Conservation (phyloP, 2,888 invertebrate species). For the Drosophila tanythrix region DNA sequence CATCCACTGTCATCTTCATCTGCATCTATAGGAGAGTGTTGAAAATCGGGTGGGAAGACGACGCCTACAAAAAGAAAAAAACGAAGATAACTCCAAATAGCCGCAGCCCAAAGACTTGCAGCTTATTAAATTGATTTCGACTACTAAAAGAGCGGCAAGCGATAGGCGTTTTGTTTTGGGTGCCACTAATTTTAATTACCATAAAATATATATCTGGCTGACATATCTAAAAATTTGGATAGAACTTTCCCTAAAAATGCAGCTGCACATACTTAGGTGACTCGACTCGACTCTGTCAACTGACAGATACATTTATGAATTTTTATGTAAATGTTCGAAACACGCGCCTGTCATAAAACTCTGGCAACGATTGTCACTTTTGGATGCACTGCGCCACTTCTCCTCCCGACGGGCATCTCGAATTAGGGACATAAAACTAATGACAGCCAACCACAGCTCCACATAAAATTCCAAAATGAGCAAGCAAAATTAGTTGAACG, state of each 20-base stretch:
- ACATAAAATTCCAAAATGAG: constrained; percentile 42
- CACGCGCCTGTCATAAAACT: constrained; percentile 71
- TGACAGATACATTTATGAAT: constrained; percentile 72
- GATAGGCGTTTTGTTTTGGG: constrained; percentile 59
- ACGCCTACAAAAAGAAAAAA: constrained; percentile 58
- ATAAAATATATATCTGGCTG: constrained; percentile 49
- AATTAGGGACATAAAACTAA: constrained; percentile 69
- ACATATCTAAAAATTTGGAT: constrained; percentile 32
- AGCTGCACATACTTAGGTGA: constrained; percentile 55
- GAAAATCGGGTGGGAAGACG: constrained; percentile 61
- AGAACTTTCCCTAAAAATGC: constrained; percentile 66
- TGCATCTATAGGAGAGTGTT: constrained; percentile 59
- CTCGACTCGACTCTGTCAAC: constrained; percentile 16
- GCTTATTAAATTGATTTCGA: constrained; percentile 69
- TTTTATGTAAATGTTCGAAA: constrained; percentile 61
- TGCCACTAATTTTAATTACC: constrained; percentile 70
- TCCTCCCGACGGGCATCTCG: constrained; percentile 34
- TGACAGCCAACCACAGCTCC: constrained; percentile 56
- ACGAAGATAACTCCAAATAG: constrained; percentile 32
- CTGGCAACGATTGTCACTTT: constrained; percentile 60
- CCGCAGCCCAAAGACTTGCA: constrained; percentile 54
- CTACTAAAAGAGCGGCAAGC: constrained; percentile 51
- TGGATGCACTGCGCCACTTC: constrained; percentile 35
- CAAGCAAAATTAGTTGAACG: constrained; percentile 20
- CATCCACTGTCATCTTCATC: constrained; percentile 14